Evolutionary conservation across 2,888 invertebrate genomes (phyloP).

Genomic region (Lapara coniferarum): DNA sequence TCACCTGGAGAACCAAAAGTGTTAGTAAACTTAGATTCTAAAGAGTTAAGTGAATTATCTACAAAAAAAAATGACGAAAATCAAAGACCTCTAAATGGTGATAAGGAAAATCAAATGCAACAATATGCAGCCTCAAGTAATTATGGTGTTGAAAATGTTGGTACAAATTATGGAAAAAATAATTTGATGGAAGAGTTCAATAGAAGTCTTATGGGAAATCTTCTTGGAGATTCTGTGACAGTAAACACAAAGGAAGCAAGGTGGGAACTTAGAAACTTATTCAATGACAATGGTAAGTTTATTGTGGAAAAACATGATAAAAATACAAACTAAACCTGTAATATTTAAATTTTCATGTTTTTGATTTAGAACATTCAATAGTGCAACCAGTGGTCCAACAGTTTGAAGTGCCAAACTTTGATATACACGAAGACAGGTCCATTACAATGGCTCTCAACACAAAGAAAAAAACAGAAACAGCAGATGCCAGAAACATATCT

Average conservation of each 20-base stretch:
- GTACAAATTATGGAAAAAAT: constrained; percentile 63
- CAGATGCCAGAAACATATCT: constrained; percentile 54
- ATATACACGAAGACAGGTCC: constrained; percentile 78
- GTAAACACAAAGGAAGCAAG: constrained; percentile 88
- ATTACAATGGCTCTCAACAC: constrained; percentile 76
- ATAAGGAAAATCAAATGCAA: constrained; percentile 68
- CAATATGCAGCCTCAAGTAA: constrained; percentile 45
- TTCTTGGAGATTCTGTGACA: constrained; percentile 85
- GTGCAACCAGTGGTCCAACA: constrained; percentile 75
- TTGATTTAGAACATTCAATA: constrained; percentile 67
- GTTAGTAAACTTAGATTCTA: constrained; percentile 76
- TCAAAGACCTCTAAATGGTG: constrained; percentile 52
- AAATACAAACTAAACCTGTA: neutral
- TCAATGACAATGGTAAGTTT: constrained; percentile 78
- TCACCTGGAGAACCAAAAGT: constrained; percentile 79
- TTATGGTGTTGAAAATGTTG: constrained; percentile 59
- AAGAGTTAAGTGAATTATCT: constrained; percentile 73
- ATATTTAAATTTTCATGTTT: neutral
- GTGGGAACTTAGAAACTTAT: constrained; percentile 85
- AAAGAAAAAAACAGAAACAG: constrained; percentile 66
- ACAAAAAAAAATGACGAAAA: constrained; percentile 64
- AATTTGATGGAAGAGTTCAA: constrained; percentile 79
- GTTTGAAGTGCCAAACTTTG: constrained; percentile 74
- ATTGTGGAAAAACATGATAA: neutral
- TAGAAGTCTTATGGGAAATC: constrained; percentile 77